Evolutionary conservation across 1,140 invertebrate genomes (phyloP).

Genomic region (Pissodes strobi): DNA sequence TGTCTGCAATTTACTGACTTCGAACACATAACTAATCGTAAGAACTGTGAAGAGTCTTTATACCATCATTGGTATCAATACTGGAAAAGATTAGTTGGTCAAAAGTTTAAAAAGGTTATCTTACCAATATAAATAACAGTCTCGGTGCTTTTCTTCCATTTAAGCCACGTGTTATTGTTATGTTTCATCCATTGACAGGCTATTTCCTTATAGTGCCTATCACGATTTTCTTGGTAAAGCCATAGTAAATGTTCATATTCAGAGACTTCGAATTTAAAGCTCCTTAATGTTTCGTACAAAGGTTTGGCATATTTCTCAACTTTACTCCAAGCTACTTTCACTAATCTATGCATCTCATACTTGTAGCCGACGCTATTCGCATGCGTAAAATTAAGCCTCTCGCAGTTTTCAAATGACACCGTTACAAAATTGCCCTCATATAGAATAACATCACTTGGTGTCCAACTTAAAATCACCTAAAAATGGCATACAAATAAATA

Average conservation of each 20-base stretch:
- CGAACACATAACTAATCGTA: no score
- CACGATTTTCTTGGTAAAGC: slow-evolving; percentile 51
- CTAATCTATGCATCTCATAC: slow-evolving; percentile 68
- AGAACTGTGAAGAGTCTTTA: no score
- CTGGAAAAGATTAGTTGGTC: no score
- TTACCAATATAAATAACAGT: slow-evolving; percentile 31
- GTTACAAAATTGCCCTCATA: slow-evolving; percentile 58
- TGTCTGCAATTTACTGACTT: no score
- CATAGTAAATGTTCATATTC: slow-evolving; percentile 63
- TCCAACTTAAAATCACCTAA: slow-evolving; percentile 58
- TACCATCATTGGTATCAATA: no score
- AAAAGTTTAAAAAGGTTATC: slow-evolving; percentile 50
- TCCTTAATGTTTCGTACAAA: slow-evolving; percentile 62
- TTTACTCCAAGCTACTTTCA: slow-evolving; percentile 69
- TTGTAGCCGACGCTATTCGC: slow-evolving; percentile 57
- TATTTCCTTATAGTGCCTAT: slow-evolving; percentile 49
- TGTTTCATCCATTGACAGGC: slow-evolving; percentile 72
- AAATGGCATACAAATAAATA: no score
- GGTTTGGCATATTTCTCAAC: slow-evolving; percentile 60
- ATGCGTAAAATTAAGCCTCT: slow-evolving; percentile 49
- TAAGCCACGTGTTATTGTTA: slow-evolving; percentile 21
- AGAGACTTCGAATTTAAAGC: slow-evolving; percentile 60
- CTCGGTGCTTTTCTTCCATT: slow-evolving; percentile 42
- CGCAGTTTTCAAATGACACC: slow-evolving; percentile 63
- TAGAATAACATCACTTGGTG: slow-evolving; percentile 67